phyloP scores from a whole-genome alignment of 2,888 invertebrate species.

The Argyresthia albistria region DNA sequence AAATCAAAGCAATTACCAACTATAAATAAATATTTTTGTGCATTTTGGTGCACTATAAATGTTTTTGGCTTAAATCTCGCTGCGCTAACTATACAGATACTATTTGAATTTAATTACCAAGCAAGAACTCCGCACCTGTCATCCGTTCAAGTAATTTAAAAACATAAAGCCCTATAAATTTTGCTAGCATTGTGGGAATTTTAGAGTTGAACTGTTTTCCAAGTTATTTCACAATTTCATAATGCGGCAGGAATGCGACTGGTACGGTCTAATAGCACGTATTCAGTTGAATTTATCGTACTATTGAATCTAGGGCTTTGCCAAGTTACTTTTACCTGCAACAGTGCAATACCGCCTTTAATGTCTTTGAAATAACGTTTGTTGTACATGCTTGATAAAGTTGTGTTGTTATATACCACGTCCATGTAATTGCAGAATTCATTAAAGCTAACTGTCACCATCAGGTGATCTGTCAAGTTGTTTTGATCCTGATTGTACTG shows the following conservation, averaged over 20 bases:
- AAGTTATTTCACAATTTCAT: slow-evolving; percentile 23
- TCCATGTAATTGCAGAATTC: slow-evolving; percentile 30
- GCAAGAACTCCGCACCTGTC: not conserved
- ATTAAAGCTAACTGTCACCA: slow-evolving; percentile 27
- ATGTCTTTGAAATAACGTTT: slow-evolving; percentile 2
- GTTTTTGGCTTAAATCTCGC: too few relatives aligned
- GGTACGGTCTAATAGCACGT: slow-evolving; percentile 28
- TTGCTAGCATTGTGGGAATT: slow-evolving; percentile 2
- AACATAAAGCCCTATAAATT: slow-evolving; percentile 3
- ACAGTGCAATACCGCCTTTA: not conserved
- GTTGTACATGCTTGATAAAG: slow-evolving; percentile 6
- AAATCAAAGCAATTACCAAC: too few relatives aligned
- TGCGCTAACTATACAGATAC: too few relatives aligned
- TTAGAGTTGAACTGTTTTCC: not conserved
- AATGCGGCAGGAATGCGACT: slow-evolving; percentile 23
- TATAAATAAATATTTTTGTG: too few relatives aligned
- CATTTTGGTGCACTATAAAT: too few relatives aligned
- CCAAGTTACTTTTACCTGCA: slow-evolving; percentile 1
- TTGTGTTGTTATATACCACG: slow-evolving; percentile 11
- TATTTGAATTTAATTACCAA: not conserved
- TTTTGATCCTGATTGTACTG: not conserved
- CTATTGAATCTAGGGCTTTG: slow-evolving; percentile 18
- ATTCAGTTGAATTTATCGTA: slow-evolving; percentile 29
- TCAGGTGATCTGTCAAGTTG: slow-evolving; percentile 26
- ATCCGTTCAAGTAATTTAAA: not conserved